Evolutionary conservation across 2,888 invertebrate genomes (phyloP).

Genomic region (Lissonota sp.): DNA sequence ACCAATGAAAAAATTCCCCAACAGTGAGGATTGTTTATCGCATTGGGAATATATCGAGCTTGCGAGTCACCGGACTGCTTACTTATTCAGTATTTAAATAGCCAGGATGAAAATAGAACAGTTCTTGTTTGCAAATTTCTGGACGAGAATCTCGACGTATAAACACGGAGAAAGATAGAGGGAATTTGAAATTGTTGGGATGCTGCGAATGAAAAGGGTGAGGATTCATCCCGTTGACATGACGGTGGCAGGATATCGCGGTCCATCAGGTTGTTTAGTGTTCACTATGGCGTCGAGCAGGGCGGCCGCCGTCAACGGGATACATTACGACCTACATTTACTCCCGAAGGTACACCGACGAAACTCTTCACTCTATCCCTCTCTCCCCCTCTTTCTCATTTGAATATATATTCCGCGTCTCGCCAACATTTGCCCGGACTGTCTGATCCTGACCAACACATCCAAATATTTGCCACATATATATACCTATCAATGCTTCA

Average conservation of each 20-base stretch:
- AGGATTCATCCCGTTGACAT: constrained; percentile 74
- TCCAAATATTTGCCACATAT: background rate
- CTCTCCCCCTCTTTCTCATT: constrained; percentile 41
- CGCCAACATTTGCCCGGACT: constrained; percentile 19
- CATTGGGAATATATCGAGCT: no score
- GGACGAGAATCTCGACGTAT: no score
- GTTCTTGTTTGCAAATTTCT: no score
- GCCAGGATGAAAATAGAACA: no score
- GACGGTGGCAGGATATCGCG: constrained; percentile 79
- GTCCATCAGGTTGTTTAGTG: constrained; percentile 82
- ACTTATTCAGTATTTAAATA: no score
- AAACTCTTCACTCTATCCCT: constrained; percentile 60
- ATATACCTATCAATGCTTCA: background rate
- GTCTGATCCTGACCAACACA: background rate
- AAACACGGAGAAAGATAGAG: no score
- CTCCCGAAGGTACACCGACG: constrained; percentile 70
- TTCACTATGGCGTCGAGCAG: constrained; percentile 78
- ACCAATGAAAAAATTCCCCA: no score
- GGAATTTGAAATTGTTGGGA: no score
- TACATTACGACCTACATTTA: constrained; percentile 80
- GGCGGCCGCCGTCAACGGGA: constrained; percentile 79
- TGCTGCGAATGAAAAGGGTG: constrained; percentile 44
- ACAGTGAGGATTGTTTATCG: no score
- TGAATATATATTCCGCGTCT: constrained; percentile 44
- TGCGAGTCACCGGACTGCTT: no score